Conservation (phyloP, 1,140 invertebrate genomes). For the Zaprionus vittiger region DNA sequence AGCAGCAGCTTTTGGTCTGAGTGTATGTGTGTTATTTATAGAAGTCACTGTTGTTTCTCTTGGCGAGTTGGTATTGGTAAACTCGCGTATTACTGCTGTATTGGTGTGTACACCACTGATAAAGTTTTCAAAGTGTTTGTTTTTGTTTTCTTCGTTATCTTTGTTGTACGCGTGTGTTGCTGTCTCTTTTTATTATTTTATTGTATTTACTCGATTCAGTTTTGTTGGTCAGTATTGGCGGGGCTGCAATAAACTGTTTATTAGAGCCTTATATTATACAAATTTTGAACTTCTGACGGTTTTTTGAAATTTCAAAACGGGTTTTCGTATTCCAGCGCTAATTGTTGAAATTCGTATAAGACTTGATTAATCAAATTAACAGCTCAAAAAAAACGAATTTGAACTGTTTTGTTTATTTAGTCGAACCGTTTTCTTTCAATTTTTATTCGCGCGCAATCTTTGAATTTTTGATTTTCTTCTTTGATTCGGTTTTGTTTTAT, state of each 20-base stretch:
- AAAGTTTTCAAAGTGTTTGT: constrained; percentile 47
- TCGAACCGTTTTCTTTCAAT: constrained; percentile 11
- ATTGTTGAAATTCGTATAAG: constrained; percentile 56
- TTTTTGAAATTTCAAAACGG: constrained; percentile 48
- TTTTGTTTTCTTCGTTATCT: background rate
- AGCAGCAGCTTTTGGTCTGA: constrained; percentile 15
- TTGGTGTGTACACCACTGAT: constrained; percentile 31
- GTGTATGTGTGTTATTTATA: constrained; percentile 69
- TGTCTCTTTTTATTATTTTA: constrained; percentile 3
- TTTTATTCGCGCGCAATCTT: constrained; percentile 37
- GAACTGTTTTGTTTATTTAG: constrained; percentile 41
- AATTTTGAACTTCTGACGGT: constrained; percentile 15
- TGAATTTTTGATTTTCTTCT: constrained; percentile 24
- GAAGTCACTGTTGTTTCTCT: constrained; percentile 6
- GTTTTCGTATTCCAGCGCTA: constrained; percentile 60
- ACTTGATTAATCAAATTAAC: constrained; percentile 59
- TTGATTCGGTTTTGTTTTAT: constrained; percentile 11
- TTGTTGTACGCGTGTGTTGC: constrained; percentile 10
- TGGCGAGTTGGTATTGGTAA: background rate
- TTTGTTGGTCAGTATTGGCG: constrained; percentile 13
- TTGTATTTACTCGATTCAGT: constrained; percentile 47
- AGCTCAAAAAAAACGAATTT: constrained; percentile 20
- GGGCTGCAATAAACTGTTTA: constrained; percentile 30
- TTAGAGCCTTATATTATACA: constrained; percentile 32
- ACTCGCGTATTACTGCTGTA: constrained; percentile 10